phyloP scores from a whole-genome alignment of 2,797 vertebrate genomes.

The Pristis pectinata region DNA sequence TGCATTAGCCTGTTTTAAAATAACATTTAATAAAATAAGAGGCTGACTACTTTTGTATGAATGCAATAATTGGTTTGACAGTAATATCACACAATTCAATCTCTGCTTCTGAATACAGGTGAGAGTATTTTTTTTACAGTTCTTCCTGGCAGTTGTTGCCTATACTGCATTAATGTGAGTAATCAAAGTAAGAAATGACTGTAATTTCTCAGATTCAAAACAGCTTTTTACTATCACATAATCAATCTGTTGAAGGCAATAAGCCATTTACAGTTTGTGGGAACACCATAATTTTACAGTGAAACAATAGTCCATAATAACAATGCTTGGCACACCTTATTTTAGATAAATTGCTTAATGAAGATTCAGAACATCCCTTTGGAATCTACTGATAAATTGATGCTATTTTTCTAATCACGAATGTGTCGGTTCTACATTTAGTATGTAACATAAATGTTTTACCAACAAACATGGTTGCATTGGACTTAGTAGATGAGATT shows the following conservation, averaged over 20 bases:
- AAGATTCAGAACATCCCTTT: neutral
- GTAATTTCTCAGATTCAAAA: neutral
- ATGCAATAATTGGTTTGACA: neutral
- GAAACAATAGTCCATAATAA: neutral
- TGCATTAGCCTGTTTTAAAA: neutral
- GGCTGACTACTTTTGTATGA: neutral
- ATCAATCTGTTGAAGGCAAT: neutral
- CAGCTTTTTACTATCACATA: neutral
- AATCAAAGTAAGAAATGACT: neutral
- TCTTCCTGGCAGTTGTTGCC: neutral
- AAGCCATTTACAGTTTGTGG: neutral
- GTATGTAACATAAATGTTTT: too few relatives aligned
- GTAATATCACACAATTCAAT: neutral
- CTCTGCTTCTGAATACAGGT: neutral
- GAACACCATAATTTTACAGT: neutral
- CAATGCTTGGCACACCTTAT: neutral
- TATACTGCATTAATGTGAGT: neutral
- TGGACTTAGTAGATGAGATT: neutral
- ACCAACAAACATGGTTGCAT: too few relatives aligned
- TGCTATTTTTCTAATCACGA: neutral
- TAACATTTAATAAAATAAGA: neutral
- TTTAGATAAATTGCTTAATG: neutral
- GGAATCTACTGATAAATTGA: too few relatives aligned
- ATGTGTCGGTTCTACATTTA: neutral
- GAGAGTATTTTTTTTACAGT: neutral